These are phyloP conservation scores for Bombus soroeensis DNA, from an alignment of 1,140 invertebrate species.

Conservation along the genomic window DNA sequence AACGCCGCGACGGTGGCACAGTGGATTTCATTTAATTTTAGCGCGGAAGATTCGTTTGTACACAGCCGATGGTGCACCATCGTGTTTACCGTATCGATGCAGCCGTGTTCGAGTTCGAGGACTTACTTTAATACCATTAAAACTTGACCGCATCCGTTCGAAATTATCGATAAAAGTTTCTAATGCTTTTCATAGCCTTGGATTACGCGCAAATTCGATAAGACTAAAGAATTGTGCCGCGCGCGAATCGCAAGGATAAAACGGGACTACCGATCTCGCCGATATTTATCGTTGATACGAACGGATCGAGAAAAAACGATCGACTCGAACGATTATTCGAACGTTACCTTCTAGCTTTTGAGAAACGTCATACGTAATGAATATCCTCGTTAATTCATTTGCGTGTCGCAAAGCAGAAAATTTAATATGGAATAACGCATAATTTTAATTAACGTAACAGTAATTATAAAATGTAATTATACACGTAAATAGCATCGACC, in stretches of 20 bases:
- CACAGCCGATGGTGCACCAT: too few species aligned
- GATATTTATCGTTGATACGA: not conserved
- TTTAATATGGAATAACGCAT: slow-evolving; percentile 30
- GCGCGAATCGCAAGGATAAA: not conserved
- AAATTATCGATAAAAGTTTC: slow-evolving; percentile 61
- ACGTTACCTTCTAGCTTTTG: not conserved
- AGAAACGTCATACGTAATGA: not conserved
- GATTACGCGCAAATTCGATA: not conserved
- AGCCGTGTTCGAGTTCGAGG: not conserved
- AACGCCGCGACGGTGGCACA: too few species aligned
- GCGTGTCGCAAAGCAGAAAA: not conserved
- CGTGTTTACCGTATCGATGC: not conserved
- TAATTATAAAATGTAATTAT: slow-evolving; percentile 40
- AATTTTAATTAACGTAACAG: slow-evolving; percentile 36
- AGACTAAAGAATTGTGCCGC: not conserved
- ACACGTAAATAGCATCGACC: slow-evolving; percentile 1
- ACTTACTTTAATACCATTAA: slow-evolving; percentile 60
- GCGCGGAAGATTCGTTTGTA: too few species aligned
- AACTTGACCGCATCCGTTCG: not conserved
- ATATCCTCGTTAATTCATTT: slow-evolving; percentile 17
- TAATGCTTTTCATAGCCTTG: slow-evolving; percentile 11
- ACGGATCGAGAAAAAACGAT: not conserved
- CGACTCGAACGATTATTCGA: not conserved
- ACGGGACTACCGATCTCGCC: not conserved
- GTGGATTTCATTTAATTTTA: too few species aligned